Percentiles rank a stretch among this genome's conserved stretches.
Conservation (phyloP, 2,888 invertebrate species). For the Epirrhoe tristata region DNA sequence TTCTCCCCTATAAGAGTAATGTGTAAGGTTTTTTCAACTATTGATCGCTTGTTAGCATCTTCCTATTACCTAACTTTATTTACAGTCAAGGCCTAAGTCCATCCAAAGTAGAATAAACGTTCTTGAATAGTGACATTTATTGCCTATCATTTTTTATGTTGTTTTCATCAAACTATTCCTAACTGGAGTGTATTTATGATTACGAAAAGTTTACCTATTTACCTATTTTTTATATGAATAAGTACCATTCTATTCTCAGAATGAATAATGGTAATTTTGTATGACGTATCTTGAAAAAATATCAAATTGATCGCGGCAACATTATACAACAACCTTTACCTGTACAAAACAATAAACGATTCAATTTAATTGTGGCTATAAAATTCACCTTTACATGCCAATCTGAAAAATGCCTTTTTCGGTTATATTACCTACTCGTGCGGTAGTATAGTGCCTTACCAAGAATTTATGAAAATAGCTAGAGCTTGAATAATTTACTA, state of each 20-base stretch:
- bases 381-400: not conserved
- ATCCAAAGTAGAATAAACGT: not conserved
- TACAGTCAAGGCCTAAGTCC: not conserved
- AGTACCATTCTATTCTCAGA: not conserved
- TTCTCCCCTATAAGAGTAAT: no score
- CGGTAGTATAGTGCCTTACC: constrained; percentile 14
- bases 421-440: not conserved
- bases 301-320: not conserved
- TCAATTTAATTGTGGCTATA: not conserved
- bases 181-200: not conserved
- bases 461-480: constrained; percentile 27
- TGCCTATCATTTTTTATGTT: not conserved
- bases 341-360: no score
- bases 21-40: no score
- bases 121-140: not conserved
- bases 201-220: not conserved
- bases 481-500: constrained; percentile 26
- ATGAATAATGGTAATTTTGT: not conserved
- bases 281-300: not conserved
- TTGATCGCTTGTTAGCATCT: no score
- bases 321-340: no score
- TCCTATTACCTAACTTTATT: no score
- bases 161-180: not conserved
- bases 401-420: not conserved
- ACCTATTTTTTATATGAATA: not conserved